A percentile compares a stretch with the other conserved stretches of the same genome.
Evolutionary conservation across 2,888 invertebrate genomes (phyloP).

Genomic region (Parelbella ahira): DNA sequence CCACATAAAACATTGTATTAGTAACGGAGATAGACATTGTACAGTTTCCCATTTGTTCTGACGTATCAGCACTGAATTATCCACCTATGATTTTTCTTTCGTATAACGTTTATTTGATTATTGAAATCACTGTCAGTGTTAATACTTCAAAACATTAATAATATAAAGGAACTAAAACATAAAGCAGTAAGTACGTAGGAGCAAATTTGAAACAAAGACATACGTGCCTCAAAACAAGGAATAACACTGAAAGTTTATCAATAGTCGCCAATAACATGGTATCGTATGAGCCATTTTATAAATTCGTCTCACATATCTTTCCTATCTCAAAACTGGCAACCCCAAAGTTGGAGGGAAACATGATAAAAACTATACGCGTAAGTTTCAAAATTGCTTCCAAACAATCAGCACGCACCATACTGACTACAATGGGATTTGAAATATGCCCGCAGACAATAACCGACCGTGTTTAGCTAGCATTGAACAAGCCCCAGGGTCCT

Average conservation of each 20-base stretch:
- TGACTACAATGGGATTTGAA: slow-evolving; percentile 31
- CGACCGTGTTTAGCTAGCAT: slow-evolving; percentile 33
- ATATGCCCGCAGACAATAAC: slow-evolving; percentile 33
- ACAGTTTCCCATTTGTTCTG: too few species aligned
- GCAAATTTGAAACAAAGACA: slow-evolving; percentile 7
- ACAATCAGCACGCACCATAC: slow-evolving; percentile 36
- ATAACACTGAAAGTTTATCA: too few species aligned
- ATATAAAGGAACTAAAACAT: not conserved
- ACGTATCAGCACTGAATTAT: slow-evolving; percentile 4
- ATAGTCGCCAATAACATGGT: not conserved
- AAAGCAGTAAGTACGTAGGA: not conserved
- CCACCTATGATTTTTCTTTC: too few species aligned
- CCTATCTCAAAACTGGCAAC: slow-evolving; percentile 10
- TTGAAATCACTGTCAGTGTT: too few species aligned
- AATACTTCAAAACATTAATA: too few species aligned
- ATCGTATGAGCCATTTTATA: slow-evolving; percentile 1
- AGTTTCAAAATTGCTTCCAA: slow-evolving; percentile 39
- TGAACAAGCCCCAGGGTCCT: slow-evolving; percentile 41
- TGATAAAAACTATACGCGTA: slow-evolving; percentile 28
- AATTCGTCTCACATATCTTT: slow-evolving; percentile 12
- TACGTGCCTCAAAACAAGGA: too few species aligned
- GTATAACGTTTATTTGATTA: too few species aligned
- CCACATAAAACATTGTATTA: slow-evolving; percentile 36
- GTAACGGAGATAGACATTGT: slow-evolving; percentile 38
- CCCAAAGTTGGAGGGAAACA: slow-evolving; percentile 14